A percentile compares a stretch with the other conserved stretches of the same genome.
Conservation (phyloP, 2,888 invertebrate species). For the Pristionchus arcanus region DNA sequence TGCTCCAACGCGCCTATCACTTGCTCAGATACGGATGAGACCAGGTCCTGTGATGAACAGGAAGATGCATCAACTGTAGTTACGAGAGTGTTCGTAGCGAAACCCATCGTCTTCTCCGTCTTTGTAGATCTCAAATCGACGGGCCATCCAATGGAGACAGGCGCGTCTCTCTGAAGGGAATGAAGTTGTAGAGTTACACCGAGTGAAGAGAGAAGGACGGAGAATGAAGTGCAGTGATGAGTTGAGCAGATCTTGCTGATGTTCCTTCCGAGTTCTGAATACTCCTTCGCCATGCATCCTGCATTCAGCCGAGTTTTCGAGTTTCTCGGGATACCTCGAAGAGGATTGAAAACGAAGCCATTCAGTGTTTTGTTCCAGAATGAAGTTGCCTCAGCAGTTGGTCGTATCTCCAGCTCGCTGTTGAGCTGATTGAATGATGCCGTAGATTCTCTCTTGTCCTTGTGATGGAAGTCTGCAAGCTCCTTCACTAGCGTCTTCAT, state of each 20-base stretch:
- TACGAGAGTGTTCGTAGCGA: slow-evolving; percentile 35
- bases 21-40: not conserved
- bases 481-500: slow-evolving; percentile 12
- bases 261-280: no score
- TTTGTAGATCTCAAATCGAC: not conserved
- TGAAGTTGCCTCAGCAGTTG: not conserved
- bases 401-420: not conserved
- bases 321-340: not conserved
- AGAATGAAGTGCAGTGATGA: slow-evolving; percentile 49
- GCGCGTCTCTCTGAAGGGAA: not conserved
- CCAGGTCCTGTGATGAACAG: not conserved
- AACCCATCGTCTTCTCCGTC: not conserved
- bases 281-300: not conserved
- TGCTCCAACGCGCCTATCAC: not conserved
- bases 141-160: slow-evolving; percentile 38
- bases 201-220: not conserved
- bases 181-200: not conserved
- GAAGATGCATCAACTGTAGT: not conserved
- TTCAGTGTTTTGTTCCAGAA: not conserved
- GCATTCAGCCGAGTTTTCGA: not conserved
- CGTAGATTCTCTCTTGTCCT: not conserved
- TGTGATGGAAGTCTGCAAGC: not conserved
- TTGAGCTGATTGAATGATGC: not conserved
- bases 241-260: not conserved
- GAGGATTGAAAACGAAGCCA: slow-evolving; percentile 27